Conservation (phyloP, 2,888 invertebrate genomes). For the Rhagonycha fulva region DNA sequence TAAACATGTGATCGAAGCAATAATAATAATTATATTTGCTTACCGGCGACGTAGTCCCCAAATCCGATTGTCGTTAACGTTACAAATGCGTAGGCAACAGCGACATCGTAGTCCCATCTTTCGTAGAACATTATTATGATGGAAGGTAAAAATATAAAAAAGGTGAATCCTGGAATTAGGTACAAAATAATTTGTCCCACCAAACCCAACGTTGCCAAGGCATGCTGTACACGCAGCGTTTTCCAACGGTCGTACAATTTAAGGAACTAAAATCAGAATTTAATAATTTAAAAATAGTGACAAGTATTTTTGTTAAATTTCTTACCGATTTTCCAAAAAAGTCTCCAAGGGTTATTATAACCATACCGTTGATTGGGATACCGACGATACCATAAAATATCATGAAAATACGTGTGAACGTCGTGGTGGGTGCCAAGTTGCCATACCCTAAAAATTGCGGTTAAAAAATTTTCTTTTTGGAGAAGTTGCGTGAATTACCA, state of each 20-base stretch:
- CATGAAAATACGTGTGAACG: conserved; percentile 80
- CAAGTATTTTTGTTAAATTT: conserved; percentile 12
- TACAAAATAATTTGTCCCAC: conserved; percentile 81
- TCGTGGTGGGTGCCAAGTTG: conserved; percentile 83
- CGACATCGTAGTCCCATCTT: conserved; percentile 82
- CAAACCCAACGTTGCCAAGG: conserved; percentile 71
- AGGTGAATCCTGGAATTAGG: conserved; percentile 84
- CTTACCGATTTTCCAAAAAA: conserved; percentile 80
- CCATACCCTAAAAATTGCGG: conserved; percentile 73
- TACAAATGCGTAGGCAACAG: conserved; percentile 87
- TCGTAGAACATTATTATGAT: conserved; percentile 84
- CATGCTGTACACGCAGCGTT: conserved; percentile 66
- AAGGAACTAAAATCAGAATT: conserved; percentile 64
- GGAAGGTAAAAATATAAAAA: conserved; percentile 86
- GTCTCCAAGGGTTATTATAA: conserved; percentile 80
- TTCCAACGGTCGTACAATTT: conserved; percentile 82
- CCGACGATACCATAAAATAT: conserved; percentile 87
- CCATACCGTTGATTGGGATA: conserved; percentile 81
- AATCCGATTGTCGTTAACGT: conserved; percentile 89
- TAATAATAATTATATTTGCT: conserved; percentile 17
- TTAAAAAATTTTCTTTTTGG: not conserved
- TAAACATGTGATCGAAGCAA: not conserved
- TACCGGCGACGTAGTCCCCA: conserved; percentile 91
- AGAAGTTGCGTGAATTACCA: conserved; percentile 60
- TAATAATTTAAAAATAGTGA: not conserved